Base-by-base conservation (phyloP, 2,797 vertebrate genomes). In the Parauchenoglanis punctatus region DNA sequence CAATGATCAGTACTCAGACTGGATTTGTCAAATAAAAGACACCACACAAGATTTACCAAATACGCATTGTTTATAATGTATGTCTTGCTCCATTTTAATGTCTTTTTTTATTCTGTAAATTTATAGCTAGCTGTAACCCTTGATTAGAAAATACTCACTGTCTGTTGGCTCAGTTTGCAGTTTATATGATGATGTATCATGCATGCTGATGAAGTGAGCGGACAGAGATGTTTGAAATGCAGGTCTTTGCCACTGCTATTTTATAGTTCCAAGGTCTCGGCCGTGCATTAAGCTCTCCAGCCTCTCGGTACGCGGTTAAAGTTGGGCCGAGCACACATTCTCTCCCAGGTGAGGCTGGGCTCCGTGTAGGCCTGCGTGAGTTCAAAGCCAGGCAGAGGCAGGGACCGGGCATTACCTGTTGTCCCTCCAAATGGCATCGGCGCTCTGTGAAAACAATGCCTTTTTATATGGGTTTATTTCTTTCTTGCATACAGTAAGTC, bases 301-400 rank as follows among this genome's bases (percentile, higher is more conserved):
- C 96, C 97, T 15, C 88, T 95, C 0, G 97, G 93, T 31, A 90
- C 91, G 63, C 96, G 93, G 93, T 97, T 97, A 93, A 97, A 97
- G 91, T 92, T 95, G 91, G 93, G 96, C 85, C 96, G 94, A 56
- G 92, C 93, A 63, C 94, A 92, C 54, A 97, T 94, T 56, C 95
- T 93, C 70, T 96, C 93, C 94, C 96, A 92, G 85, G 89, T 92
- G 0, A 93, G 94, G n/a, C 84, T 90, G 35, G 91, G 91, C 80
- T 94, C 92, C 20, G 90, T 90, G 59, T 81, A 89, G 17, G 88
- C 88, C 3, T 94, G 92, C 54, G 75, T 58, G 75, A 93, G 89
- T 35, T 95, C 95, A 10, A 86, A 1, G 0, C 92, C 83, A 10
- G 94, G 92, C 61, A 91, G 1, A 0, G 92, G 87, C 83, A 93